Conservation (phyloP, 2,797 vertebrate species). For the Falco novaeseelandiae region DNA sequence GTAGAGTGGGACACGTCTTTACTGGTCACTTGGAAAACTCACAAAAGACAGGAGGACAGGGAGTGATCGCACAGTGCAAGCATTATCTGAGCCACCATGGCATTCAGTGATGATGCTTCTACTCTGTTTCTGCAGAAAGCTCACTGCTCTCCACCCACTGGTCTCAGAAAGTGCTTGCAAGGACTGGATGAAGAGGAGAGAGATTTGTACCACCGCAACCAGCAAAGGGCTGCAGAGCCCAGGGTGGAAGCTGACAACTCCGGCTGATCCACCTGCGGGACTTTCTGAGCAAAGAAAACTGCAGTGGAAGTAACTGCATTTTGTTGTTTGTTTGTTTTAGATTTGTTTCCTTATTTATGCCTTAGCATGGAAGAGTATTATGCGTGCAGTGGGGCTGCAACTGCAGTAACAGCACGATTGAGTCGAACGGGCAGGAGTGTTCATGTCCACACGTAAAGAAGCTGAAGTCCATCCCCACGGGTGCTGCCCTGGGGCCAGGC, state of each 20-base stretch:
- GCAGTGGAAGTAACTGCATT: neutral
- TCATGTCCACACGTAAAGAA: rapidly evolving
- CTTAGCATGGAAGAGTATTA: neutral
- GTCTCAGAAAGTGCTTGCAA: neutral
- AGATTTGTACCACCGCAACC: neutral
- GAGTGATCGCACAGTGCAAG: rapidly evolving
- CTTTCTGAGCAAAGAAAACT: neutral
- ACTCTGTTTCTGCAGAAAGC: neutral
- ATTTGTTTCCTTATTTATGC: neutral
- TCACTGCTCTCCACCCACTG: rapidly evolving
- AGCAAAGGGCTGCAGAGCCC: neutral
- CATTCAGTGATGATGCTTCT: rapidly evolving
- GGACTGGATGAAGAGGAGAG: neutral
- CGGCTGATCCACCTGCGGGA: rapidly evolving
- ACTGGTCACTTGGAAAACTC: neutral
- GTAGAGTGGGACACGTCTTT: rapidly evolving
- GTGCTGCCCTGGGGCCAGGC: rapidly evolving
- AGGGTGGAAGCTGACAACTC: neutral
- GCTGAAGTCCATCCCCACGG: rapidly evolving
- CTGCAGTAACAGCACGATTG: rapidly evolving
- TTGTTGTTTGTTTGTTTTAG: neutral
- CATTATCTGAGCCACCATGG: rapidly evolving
- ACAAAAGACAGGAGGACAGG: no score
- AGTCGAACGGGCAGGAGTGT: neutral
- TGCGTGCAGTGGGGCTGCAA: neutral